Evolutionary conservation across 2,113 vertebrate species (phyloP), one percentile per base, ranked within the genome.

Genomic region (Limanda limanda): DNA sequence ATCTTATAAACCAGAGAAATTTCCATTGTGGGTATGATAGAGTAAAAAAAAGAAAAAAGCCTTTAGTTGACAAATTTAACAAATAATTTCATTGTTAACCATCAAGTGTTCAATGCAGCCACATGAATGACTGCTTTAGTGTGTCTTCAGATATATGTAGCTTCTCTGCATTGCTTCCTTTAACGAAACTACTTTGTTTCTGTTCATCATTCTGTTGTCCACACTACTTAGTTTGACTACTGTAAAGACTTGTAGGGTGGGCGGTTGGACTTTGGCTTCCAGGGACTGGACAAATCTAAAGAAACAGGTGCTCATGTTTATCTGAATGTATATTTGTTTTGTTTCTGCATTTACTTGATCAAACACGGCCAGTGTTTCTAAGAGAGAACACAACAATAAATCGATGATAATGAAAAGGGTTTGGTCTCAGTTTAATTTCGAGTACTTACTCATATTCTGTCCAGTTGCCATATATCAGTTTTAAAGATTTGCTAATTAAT

Each of bases 381-480:
- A 65, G 37, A 78, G 68, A 31, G 47, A 72, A 84, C 82, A 71
- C 25, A 15, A 78, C 31, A 85, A 87, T 81, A 81, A 79, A 76
- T 58, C n/a, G 67, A 56, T 79, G 67, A 64, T 71, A 20, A 74
- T 59, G 59, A 78, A 68, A 47, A 51, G 5, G n/a, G 4, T 23
- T 78, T 79, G 31, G 52, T 74, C 55, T 75, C 40, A 18, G 3
- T 64, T 88, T 45, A 42, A 42, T 3, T 42, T 42, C 2, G 40
- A 42, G 40, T 42, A 42, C 40, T 12, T 14, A 45, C 18, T 27
- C 21, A 61, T 31, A 24, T 64, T 68, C n/a, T 71, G 18, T 37
- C 20, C 51, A 55, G 5, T 31, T 37, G 35, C 8, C 14, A 14
- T 45, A 45, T 45, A 3, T 45, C 42, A 13, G 11, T 45, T 45